Percentiles rank a stretch among this genome's conserved stretches.
phyloP scores from a whole-genome alignment of 2,113 vertebrate species.

The Prietella phreatophila region DNA sequence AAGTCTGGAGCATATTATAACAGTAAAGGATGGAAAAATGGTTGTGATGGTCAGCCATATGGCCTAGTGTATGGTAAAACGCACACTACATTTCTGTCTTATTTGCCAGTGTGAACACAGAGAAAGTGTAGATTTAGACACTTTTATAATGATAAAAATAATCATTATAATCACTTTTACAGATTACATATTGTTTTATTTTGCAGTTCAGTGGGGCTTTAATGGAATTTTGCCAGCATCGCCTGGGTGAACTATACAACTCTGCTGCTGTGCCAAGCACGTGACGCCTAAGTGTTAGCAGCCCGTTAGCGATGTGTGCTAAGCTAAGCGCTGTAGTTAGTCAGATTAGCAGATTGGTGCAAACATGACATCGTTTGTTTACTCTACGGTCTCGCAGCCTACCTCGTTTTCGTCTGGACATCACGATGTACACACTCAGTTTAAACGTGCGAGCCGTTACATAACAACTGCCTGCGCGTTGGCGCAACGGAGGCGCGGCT shows the following conservation, averaged over 20 bases:
- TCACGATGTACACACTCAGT: not conserved
- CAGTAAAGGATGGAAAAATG: too few species aligned
- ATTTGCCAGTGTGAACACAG: not conserved
- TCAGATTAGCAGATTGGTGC: not conserved
- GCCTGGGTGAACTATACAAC: not conserved
- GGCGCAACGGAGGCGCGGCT: not conserved
- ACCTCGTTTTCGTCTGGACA: not conserved
- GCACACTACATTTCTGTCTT: not conserved
- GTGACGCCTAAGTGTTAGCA: not conserved
- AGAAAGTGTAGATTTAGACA: too few species aligned
- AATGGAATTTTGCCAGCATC: not conserved
- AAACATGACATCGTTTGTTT: not conserved
- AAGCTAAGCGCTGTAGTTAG: not conserved
- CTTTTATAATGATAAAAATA: too few species aligned
- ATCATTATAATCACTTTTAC: too few species aligned
- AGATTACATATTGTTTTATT: not conserved
- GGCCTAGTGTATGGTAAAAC: too few species aligned
- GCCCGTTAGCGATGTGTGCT: not conserved
- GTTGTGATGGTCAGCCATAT: too few species aligned
- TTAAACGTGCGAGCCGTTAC: conserved; percentile 4
- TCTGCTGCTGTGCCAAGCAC: not conserved
- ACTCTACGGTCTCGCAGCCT: not conserved
- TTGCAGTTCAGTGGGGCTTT: not conserved
- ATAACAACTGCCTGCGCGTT: not conserved
- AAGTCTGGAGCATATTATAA: too few species aligned